Conservation (phyloP, 2,113 vertebrate genomes). For the Caranx melampygus region DNA sequence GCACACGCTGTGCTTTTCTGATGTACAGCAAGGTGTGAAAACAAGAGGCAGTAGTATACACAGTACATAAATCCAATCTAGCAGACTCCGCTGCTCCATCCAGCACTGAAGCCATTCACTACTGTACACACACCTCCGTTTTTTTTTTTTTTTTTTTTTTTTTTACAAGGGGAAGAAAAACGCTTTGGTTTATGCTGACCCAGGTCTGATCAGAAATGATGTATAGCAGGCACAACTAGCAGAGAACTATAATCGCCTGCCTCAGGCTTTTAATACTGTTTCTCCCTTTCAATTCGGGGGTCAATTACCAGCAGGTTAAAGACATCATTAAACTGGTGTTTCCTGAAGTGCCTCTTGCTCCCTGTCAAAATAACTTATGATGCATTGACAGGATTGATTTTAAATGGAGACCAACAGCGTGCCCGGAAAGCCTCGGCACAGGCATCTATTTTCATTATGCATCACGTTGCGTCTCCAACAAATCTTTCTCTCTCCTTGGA, state of each 20-base stretch:
- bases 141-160: slow-evolving; percentile 37
- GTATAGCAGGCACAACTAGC: slow-evolving; percentile 73
- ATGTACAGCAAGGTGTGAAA: slow-evolving; percentile 61
- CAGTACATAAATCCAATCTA: slow-evolving; percentile 70
- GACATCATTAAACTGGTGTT: slow-evolving; percentile 82
- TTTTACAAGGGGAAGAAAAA: slow-evolving; percentile 62
- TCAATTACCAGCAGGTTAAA: slow-evolving; percentile 84
- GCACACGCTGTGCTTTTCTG: slow-evolving; percentile 37
- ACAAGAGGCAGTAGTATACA: slow-evolving; percentile 49
- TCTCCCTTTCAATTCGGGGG: slow-evolving; percentile 77
- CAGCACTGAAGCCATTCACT: slow-evolving; percentile 47
- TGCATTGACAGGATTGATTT: slow-evolving; percentile 81
- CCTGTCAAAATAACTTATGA: slow-evolving; percentile 84
- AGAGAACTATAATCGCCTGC: slow-evolving; percentile 77
- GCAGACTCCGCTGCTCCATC: slow-evolving; percentile 51
- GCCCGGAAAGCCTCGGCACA: slow-evolving; percentile 67
- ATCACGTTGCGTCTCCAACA: slow-evolving; percentile 67
- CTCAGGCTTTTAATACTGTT: slow-evolving; percentile 76
- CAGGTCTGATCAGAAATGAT: slow-evolving; percentile 82
- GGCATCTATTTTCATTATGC: slow-evolving; percentile 80
- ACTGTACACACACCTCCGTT: slow-evolving; percentile 58
- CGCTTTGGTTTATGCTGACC: slow-evolving; percentile 76
- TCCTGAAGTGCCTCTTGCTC: slow-evolving; percentile 80
- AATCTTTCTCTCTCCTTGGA: slow-evolving; percentile 75
- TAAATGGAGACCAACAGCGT: slow-evolving; percentile 75